Percentiles rank a stretch among this genome's conserved stretches.
These are phyloP conservation scores for Phainopepla nitens DNA, from an alignment of 2,113 vertebrate species.

Conservation along the genomic window DNA sequence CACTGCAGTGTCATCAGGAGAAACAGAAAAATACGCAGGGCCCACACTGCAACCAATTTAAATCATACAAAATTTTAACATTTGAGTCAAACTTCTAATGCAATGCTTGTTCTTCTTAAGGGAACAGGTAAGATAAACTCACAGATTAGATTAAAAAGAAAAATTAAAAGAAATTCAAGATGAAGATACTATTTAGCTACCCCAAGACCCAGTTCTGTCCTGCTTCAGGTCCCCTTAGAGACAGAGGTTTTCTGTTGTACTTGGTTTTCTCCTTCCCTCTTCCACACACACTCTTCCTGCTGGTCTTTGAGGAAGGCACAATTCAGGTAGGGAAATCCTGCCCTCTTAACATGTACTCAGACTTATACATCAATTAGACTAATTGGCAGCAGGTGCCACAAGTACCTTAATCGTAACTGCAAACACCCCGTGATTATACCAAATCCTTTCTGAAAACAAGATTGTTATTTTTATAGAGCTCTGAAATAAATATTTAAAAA, in stretches of 20 bases:
- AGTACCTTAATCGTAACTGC: not conserved
- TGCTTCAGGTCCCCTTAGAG: not conserved
- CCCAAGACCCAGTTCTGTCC: not conserved
- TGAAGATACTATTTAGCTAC: not conserved
- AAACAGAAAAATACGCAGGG: not conserved
- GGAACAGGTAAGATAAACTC: not conserved
- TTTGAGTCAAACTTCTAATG: not conserved
- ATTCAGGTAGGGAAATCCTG: not conserved
- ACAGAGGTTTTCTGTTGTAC: not conserved
- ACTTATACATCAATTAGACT: conserved; percentile 29
- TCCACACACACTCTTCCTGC: not conserved
- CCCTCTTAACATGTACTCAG: not conserved
- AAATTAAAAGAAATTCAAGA: not conserved
- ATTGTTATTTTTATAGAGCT: not conserved
- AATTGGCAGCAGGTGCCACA: conserved; percentile 1
- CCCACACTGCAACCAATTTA: not conserved
- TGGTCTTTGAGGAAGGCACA: not conserved
- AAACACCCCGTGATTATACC: not conserved
- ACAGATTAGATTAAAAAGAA: not conserved
- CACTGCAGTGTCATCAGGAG: not conserved
- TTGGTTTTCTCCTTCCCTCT: not conserved
- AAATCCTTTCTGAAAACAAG: not conserved
- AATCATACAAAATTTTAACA: not conserved
- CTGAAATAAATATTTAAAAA: not conserved
- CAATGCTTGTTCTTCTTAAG: not conserved